Base-by-base conservation (phyloP, 2,888 invertebrate species). In the Oxyscelio sp. region DNA sequence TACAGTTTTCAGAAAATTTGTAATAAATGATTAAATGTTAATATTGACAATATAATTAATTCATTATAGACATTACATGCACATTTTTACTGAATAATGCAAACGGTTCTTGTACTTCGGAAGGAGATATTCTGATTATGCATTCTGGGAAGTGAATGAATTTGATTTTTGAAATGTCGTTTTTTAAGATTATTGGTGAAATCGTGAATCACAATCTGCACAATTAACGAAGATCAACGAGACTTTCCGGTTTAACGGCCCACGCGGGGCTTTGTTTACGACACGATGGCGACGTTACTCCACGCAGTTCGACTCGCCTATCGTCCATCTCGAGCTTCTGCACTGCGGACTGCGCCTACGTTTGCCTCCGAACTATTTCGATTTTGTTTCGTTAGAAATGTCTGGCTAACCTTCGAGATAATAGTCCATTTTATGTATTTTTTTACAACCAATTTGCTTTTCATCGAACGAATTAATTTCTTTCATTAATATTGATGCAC, bases 241-340 rank as follows among this genome's bases (percentile, higher is more conserved):
- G 83, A 84, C 82, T 89, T 86, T 86, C 86, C 86, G 83, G 86
- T 83, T 73, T 70, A 77, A 86, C 92, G 77, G 90, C 92, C 92
- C 90, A 92, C 92, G 92, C 92, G 83, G 81, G 87, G 83, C 89
- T 92, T 92, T 91, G 90, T 92, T 92, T 92, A 91, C 91, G 89
- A 89, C 85, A 38, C 87, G 77, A 78, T 43, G 79, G 85, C 89
- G 88, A 90, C 91, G 88, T 91, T 89, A 89, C 88, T 90, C 88
- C 88, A 80, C 75, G 68, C 75, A 45, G 81, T 83, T 85, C 73
- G 85, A 87, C 79, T 78, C 85, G 79, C 85, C 88, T 91, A 91
- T 90, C 91, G 82, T 79, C 80, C 82, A 87, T 90, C 90, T 89
- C 85, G 61, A 48, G 80, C 83, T 83, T 78, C 68, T 83, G 78